Percentiles rank a stretch among this genome's conserved stretches.
These are phyloP conservation scores for Procavia capensis DNA, from an alignment of 2,113 vertebrate species.

Conservation along the genomic window DNA sequence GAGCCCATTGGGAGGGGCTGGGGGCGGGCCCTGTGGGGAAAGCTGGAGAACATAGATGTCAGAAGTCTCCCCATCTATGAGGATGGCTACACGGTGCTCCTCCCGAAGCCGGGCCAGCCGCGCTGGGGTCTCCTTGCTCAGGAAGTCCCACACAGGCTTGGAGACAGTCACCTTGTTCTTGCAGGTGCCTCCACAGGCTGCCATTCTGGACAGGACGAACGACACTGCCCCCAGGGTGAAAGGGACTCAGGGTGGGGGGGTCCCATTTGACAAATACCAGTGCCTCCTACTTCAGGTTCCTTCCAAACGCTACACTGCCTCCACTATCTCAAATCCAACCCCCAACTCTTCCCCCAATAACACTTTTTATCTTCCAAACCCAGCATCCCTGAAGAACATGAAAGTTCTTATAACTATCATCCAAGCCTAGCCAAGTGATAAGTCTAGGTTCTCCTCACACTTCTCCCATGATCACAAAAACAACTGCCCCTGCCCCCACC, in stretches of 20 bases:
- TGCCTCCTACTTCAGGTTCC: constrained; percentile 36
- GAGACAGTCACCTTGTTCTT: constrained; percentile 95
- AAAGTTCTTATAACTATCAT: not conserved
- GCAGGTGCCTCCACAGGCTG: constrained; percentile 90
- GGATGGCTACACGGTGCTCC: constrained; percentile 93
- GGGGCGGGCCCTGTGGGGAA: constrained; percentile 88
- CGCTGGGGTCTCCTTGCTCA: constrained; percentile 92
- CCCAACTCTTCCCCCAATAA: not conserved
- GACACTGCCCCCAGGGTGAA: constrained; percentile 84
- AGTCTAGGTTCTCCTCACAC: not conserved
- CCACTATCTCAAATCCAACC: not conserved
- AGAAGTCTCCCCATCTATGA: constrained; percentile 95
- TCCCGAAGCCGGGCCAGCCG: constrained; percentile 95
- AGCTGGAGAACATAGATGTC: constrained; percentile 96
- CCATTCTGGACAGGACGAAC: constrained; percentile 89
- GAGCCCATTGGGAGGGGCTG: constrained; percentile 83
- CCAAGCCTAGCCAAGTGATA: constrained; percentile 35
- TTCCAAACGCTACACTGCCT: not conserved
- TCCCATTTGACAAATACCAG: constrained; percentile 47
- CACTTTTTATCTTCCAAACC: constrained; percentile 8
- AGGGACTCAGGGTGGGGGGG: constrained; percentile 74
- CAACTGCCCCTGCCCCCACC: not conserved
- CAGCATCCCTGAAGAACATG: constrained; percentile 18
- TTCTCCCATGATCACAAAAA: not conserved
- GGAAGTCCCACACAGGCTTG: constrained; percentile 96